Evolutionary conservation across 2,113 vertebrate genomes (phyloP).

Genomic region (Heterochromis multidens): DNA sequence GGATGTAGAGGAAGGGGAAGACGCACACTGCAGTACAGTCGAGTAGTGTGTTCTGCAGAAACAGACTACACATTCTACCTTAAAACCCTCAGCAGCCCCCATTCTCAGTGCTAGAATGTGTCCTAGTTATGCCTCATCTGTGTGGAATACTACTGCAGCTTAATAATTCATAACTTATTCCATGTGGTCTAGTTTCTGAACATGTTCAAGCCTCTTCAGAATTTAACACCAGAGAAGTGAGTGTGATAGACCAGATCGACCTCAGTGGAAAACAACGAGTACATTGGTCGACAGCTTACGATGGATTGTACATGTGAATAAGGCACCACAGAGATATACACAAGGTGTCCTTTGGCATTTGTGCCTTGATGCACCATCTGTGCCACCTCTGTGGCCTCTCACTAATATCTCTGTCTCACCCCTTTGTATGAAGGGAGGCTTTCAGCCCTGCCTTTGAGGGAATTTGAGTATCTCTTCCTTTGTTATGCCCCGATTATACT

Average conservation of each 20-base stretch:
- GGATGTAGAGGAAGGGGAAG: neutral
- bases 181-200: neutral
- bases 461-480: neutral
- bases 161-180: constrained; percentile 32
- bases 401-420: too few species aligned
- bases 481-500: neutral
- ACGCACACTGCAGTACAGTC: neutral
- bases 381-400: too few species aligned
- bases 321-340: neutral
- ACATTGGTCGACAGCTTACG: neutral
- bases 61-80: neutral
- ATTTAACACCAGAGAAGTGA: neutral
- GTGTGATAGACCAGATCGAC: neutral
- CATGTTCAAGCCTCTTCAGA: neutral
- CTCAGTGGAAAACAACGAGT: neutral
- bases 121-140: constrained; percentile 27
- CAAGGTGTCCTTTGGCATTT: neutral
- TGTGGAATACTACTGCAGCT: constrained; percentile 4
- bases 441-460: too few species aligned
- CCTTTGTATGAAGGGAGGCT: too few species aligned
- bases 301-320: neutral
- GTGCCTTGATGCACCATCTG: fast-evolving
- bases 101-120: neutral
- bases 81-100: neutral
- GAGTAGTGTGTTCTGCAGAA: neutral